phyloP scores from a whole-genome alignment of 2,888 invertebrate species.

The Andrena marginata region DNA sequence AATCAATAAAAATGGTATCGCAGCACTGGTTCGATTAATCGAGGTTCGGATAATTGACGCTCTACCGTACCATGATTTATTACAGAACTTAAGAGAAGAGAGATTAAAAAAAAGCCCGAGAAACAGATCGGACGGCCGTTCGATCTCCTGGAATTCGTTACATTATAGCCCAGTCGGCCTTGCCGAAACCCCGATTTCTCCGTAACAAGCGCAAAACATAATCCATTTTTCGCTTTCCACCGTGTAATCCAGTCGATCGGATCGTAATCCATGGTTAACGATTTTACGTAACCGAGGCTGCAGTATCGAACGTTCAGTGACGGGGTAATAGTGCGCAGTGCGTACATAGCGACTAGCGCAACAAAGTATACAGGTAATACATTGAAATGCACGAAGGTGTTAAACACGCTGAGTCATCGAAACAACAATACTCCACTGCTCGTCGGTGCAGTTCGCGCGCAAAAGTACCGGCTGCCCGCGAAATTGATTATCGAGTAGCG shows the following conservation, averaged over 20 bases:
- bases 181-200: too few species aligned
- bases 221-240: neutral
- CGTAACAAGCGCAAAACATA: neutral
- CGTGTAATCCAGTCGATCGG: too few species aligned
- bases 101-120: too few species aligned
- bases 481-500: neutral
- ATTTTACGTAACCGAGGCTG: constrained; percentile 19
- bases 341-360: too few species aligned
- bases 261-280: constrained; percentile 6
- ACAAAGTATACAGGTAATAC: too few species aligned
- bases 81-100: too few species aligned
- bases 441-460: neutral
- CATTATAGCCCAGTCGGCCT: too few species aligned
- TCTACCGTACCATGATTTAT: neutral
- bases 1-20: too few species aligned
- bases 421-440: neutral
- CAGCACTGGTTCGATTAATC: too few species aligned
- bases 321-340: neutral
- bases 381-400: neutral
- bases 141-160: too few species aligned
- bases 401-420: neutral
- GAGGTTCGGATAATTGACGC: neutral
- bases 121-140: too few species aligned
- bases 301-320: neutral
- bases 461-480: neutral